A percentile compares a stretch with the other conserved stretches of the same genome.
These are phyloP conservation scores for Clarias gariepinus DNA, from an alignment of 2,113 vertebrate species.

Conservation along the genomic window DNA sequence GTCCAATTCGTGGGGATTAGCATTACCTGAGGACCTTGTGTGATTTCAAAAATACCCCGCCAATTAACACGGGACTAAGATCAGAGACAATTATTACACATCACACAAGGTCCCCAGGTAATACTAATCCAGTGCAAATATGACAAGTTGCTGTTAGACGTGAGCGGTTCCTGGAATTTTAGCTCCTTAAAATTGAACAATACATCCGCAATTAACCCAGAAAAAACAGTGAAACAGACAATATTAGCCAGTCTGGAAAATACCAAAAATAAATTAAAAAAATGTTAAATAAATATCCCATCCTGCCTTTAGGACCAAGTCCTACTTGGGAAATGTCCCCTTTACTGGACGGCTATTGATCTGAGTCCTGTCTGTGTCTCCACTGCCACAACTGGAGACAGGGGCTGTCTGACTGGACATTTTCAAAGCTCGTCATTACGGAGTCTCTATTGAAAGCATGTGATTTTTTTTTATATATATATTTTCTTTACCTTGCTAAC, in stretches of 20 bases:
- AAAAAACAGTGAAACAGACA: not conserved
- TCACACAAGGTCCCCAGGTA: no score
- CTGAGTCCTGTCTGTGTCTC: slow-evolving; percentile 38
- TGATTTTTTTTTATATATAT: not conserved
- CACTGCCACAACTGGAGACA: slow-evolving; percentile 39
- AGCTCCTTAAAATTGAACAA: not conserved
- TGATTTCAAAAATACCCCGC: no score
- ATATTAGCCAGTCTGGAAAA: not conserved
- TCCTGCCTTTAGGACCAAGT: slow-evolving; percentile 56
- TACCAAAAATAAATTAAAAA: not conserved
- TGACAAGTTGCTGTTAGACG: not conserved
- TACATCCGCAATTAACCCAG: not conserved
- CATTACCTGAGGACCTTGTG: no score
- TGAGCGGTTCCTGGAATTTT: not conserved
- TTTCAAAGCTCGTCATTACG: not conserved
- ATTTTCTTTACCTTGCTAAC: slow-evolving; percentile 91
- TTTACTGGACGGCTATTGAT: slow-evolving; percentile 43
- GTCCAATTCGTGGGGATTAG: no score
- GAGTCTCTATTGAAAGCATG: no score
- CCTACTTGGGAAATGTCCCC: slow-evolving; percentile 49
- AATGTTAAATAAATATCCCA: slow-evolving; percentile 19
- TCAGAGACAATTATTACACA: no score
- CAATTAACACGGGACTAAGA: no score
- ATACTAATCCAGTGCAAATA: no score
- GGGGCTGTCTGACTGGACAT: slow-evolving; percentile 43